Base-by-base conservation (phyloP, 2,113 vertebrate species). In the Pantherophis guttatus region DNA sequence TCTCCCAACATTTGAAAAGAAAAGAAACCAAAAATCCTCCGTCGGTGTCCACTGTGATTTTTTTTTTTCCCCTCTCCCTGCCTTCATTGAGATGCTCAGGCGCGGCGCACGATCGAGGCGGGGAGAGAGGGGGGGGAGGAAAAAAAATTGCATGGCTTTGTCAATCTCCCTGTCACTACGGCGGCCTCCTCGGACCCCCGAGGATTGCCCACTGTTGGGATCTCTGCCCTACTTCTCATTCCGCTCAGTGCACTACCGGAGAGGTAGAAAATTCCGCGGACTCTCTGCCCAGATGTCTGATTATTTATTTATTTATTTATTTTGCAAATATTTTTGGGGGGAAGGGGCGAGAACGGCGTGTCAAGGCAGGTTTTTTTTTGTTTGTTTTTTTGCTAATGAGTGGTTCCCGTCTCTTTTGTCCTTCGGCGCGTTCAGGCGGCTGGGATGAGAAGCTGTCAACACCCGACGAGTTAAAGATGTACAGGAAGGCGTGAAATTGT, bases 401-500 rank as follows among this genome's bases (percentile, higher is more conserved):
- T 94, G 95, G 90, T 94, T 93, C 53, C 0, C 0, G 0, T 33
- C 0, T 29, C 95, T 91, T 94, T 95, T 96, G 94, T 94, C 95
- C 95, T 26, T 91, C 33, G 54, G 0, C 87, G 95, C 87, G 62
- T 93, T 96, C 95, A 70, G 52, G 92, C 94, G 89, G 90, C 44
- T 94, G 95, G 93, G 92, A 93, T n/a, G 29, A n/a, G 58, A 85
- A 93, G 93, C 26, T 1, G 75, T 12, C 33, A 0, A 3, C 89
- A 21, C 55, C 44, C 91, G 50, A 87, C 85, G 0, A 0, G 55
- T 59, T 87, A 50, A 92, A 87, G 91, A 87, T 33, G 48, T 87
- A 48, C 59, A 58, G 19, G 23, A 50, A 52, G 58, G 91, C 91
- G 12, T 92, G 85, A 98, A 98, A 98, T 98, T 96, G 90, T 1